phyloP scores from a whole-genome alignment of 2,888 invertebrate species.

The Cetonia aurata region DNA sequence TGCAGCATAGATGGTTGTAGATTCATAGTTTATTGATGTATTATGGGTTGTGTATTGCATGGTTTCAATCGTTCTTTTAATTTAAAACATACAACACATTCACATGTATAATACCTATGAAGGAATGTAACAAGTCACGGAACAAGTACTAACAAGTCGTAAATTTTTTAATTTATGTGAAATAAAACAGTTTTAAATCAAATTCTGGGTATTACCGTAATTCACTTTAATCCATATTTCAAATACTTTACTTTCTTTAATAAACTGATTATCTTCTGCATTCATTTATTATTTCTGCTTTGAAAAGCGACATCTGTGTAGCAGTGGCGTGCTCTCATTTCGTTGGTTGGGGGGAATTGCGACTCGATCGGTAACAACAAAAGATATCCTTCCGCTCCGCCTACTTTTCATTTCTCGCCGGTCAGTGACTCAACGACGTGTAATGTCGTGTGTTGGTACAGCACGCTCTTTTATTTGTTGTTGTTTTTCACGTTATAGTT shows the following conservation, averaged over 20 bases:
- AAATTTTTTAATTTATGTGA: not conserved
- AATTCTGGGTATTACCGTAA: not conserved
- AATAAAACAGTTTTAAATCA: not conserved
- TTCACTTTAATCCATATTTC: no score
- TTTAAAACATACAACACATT: no score
- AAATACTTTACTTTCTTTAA: constrained; percentile 1
- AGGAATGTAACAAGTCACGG: no score
- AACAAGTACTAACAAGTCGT: no score
- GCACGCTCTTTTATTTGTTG: constrained; percentile 54
- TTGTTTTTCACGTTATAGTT: constrained; percentile 49
- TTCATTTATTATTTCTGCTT: not conserved
- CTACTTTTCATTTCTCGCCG: constrained; percentile 60
- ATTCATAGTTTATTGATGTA: not conserved
- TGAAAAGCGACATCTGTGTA: constrained; percentile 23
- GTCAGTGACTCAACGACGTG: constrained; percentile 68
- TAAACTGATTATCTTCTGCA: not conserved
- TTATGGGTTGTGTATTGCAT: not conserved
- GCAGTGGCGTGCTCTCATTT: constrained; percentile 4
- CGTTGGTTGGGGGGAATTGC: not conserved
- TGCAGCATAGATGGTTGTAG: no score
- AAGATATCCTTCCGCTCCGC: constrained; percentile 52
- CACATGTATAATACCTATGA: no score
- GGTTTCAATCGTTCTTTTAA: no score
- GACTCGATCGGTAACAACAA: constrained; percentile 50
- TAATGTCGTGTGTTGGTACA: constrained; percentile 59